A percentile compares a stretch with the other conserved stretches of the same genome.
phyloP scores from a whole-genome alignment of 2,888 invertebrate genomes.

The Euclidia mi region DNA sequence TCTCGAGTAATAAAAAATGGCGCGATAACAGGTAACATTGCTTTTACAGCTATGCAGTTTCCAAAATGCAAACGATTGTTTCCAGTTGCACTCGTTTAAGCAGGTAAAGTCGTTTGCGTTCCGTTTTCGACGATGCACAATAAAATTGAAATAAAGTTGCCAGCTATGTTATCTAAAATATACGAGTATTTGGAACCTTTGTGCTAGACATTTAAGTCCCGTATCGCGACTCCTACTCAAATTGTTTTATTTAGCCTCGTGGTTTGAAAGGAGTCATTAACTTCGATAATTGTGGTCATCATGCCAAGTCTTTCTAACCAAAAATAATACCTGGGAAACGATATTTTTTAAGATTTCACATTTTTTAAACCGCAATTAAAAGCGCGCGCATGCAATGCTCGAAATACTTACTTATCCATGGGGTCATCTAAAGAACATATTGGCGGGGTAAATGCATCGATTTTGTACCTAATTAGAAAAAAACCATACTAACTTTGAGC shows the following conservation, averaged over 20 bases:
- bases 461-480: too few relatives aligned
- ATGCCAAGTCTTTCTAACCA: too few relatives aligned
- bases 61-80: constrained; percentile 33
- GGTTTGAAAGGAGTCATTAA: constrained; percentile 14
- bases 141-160: constrained; percentile 35
- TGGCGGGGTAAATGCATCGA: too few relatives aligned
- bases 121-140: constrained; percentile 20
- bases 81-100: constrained; percentile 29
- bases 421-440: too few relatives aligned
- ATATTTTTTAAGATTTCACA: too few relatives aligned
- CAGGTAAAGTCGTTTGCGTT: constrained; percentile 34
- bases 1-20: constrained; percentile 31
- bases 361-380: too few relatives aligned
- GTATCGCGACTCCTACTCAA: constrained; percentile 1
- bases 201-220: constrained; percentile 23
- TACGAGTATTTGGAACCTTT: constrained; percentile 25
- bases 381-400: too few relatives aligned
- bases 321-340: too few relatives aligned
- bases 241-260: constrained; percentile 4
- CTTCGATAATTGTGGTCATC: constrained; percentile 25
- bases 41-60: constrained; percentile 32
- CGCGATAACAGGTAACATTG: constrained; percentile 37
- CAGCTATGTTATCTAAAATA: constrained; percentile 27
- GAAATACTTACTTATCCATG: too few relatives aligned
- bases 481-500: too few relatives aligned